Conservation (phyloP, 2,888 invertebrate genomes). For the Malachius bipustulatus region DNA sequence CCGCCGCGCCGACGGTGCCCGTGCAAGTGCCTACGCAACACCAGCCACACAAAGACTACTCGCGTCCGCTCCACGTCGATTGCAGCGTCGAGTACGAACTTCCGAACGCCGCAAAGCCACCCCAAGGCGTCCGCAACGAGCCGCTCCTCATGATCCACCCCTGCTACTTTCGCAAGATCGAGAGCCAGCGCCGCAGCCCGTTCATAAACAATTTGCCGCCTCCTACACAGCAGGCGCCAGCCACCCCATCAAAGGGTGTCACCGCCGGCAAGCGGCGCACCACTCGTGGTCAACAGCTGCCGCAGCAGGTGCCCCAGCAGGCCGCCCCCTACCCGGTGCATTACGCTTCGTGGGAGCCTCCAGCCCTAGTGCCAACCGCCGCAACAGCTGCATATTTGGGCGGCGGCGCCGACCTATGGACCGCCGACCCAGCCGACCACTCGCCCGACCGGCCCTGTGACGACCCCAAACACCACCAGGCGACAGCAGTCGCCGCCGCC, state of each 20-base stretch:
- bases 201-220: conserved; percentile 71
- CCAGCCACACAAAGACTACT: conserved; percentile 62
- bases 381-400: conserved; percentile 14
- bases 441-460: conserved; percentile 35
- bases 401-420: conserved; percentile 31
- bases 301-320: conserved; percentile 34
- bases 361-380: conserved; percentile 32
- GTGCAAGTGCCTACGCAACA: conserved; percentile 21
- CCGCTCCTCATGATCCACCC: conserved; percentile 84
- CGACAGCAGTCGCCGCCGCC: conserved; percentile 26
- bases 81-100: conserved; percentile 86
- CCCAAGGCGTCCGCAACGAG: conserved; percentile 70
- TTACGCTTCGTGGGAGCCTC: conserved; percentile 25
- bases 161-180: conserved; percentile 78
- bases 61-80: conserved; percentile 78
- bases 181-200: conserved; percentile 68
- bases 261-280: conserved; percentile 21
- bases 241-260: conserved; percentile 23
- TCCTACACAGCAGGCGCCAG: conserved; percentile 14
- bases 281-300: conserved; percentile 25
- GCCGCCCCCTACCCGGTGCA: conserved; percentile 30
- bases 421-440: conserved; percentile 29
- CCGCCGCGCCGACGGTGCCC: conserved; percentile 33
- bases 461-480: conserved; percentile 25
- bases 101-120: conserved; percentile 79